Base-by-base conservation (phyloP, 2,113 vertebrate species). In the Engraulis encrasicolus region DNA sequence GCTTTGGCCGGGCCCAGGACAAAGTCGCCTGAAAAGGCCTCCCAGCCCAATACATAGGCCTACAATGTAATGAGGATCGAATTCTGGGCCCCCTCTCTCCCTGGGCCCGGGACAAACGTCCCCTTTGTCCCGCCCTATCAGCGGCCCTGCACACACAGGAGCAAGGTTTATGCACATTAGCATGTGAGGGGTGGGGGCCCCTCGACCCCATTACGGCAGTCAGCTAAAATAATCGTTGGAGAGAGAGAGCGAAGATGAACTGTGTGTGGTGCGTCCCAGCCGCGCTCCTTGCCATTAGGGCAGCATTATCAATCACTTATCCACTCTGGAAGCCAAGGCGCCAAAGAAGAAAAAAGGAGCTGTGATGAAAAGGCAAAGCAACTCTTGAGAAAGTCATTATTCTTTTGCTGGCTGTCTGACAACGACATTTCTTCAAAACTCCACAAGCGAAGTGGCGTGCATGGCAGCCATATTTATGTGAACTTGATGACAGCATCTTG, bases 161-260 rank as follows among this genome's bases (percentile, higher is more conserved):
- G 86, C 84, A 79, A 87, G 81, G 82, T 71, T 50, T n/a, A 84
- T 27, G 83, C 91, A 92, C 92, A 91, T 93, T 91, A 91, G 52
- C 45, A 27, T 74, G 58, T 80, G 58, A 74, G 81, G n/a, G n/a
- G n/a, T n/a, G n/a, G n/a, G n/a, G n/a, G 83, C 83, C 85, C 87
- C 84, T 85, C 86, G 37, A 90, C 88, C 90, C 92, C 91, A 93
- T 94, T 93, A 91, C 85, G 88, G 89, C 90, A 88, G 89, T 94
- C 93, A 91, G 87, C 92, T 92, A 93, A 90, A 94, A 86, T 92
- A 92, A 92, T 94, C 91, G 92, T 93, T 92, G 92, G 86, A 92
- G 87, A 85, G 78, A 90, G 90, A 92, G 87, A 85, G 78, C 90
- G 90, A 92, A 93, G 91, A 91, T 82, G 89, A 88, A 91, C 82